phyloP scores from a whole-genome alignment of 2,797 vertebrate genomes.

The Coendou prehensilis region DNA sequence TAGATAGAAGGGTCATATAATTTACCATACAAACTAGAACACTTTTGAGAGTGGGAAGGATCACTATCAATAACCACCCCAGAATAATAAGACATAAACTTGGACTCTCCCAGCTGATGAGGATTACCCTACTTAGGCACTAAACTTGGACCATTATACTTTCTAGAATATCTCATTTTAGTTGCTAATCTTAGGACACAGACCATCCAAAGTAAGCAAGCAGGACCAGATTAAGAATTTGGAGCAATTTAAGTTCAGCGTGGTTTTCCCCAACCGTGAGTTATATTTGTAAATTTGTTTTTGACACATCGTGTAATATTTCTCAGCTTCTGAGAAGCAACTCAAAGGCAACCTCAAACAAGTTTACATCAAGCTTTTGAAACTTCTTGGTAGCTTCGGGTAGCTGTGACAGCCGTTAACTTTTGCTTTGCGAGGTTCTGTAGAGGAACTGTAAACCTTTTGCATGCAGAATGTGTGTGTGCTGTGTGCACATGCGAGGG shows the following conservation, averaged over 20 bases:
- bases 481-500: neutral
- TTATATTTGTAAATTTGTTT: slow-evolving; percentile 77
- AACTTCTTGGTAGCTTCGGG: slow-evolving; percentile 75
- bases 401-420: slow-evolving; percentile 45
- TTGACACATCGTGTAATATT: slow-evolving; percentile 57
- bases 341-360: slow-evolving; percentile 77
- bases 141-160: neutral
- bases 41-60: neutral
- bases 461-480: neutral
- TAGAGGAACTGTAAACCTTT: slow-evolving; percentile 56
- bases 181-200: slow-evolving; percentile 38
- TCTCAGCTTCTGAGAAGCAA: slow-evolving; percentile 67
- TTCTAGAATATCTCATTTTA: neutral
- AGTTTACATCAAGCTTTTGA: slow-evolving; percentile 61
- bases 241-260: slow-evolving; percentile 60
- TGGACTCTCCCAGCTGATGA: neutral
- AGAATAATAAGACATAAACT: neutral
- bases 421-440: slow-evolving; percentile 69
- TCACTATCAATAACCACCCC: neutral
- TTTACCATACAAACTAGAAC: neutral
- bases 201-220: neutral
- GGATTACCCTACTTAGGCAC: neutral
- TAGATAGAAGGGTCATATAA: neutral
- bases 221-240: slow-evolving; percentile 29
- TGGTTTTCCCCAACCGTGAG: slow-evolving; percentile 62